Percentiles rank a stretch among this genome's conserved stretches.
Conservation (phyloP, 2,797 vertebrate genomes). For the Poeciliopsis turneri region DNA sequence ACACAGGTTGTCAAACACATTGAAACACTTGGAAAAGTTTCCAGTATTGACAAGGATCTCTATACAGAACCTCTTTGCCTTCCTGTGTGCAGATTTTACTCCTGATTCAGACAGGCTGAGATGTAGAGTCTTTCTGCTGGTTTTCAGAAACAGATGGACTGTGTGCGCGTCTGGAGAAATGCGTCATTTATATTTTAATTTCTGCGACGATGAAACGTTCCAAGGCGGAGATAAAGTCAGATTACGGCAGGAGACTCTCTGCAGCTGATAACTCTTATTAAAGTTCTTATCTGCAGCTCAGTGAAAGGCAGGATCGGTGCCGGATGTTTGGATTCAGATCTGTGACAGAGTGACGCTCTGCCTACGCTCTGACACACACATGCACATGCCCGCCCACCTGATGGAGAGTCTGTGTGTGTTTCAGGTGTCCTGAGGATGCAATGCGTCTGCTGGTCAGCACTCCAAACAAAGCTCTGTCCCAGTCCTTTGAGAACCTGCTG, state of each 20-base stretch:
- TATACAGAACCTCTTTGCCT: not conserved
- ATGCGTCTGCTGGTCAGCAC: conserved; percentile 85
- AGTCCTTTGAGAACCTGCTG: conserved; percentile 96
- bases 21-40: not conserved
- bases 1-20: not conserved
- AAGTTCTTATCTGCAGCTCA: conserved; percentile 87
- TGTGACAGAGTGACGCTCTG: not conserved
- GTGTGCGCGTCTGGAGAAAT: not conserved
- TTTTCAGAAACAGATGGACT: not conserved
- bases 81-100: not conserved
- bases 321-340: conserved; percentile 4
- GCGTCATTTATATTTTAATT: conserved; percentile 47
- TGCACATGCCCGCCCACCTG: not conserved
- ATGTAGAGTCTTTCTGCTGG: not conserved
- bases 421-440: conserved; percentile 85
- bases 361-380: conserved; percentile 1
- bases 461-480: conserved; percentile 89
- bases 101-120: not conserved
- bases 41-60: not conserved
- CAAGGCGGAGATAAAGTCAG: conserved; percentile 4
- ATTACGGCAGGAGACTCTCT: not conserved
- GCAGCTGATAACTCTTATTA: conserved; percentile 88
- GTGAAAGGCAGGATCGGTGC: not conserved
- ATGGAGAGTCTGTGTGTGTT: conserved; percentile 15
- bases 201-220: not conserved